A percentile compares a stretch with the other conserved stretches of the same genome.
Conservation (phyloP, 2,113 vertebrate genomes). For the Oncorhynchus keta region DNA sequence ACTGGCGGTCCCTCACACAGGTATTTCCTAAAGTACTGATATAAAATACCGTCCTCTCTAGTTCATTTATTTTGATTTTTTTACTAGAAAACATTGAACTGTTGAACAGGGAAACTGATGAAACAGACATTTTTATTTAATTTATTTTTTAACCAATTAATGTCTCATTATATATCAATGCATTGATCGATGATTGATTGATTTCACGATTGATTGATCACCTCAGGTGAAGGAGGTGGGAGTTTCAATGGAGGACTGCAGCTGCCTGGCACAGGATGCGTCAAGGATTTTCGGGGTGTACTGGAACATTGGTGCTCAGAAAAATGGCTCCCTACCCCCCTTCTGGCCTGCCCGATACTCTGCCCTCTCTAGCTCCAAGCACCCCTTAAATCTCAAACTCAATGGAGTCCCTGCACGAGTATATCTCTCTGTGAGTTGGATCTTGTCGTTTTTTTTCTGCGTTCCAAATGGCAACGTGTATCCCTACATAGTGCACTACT, state of each 20-base stretch:
- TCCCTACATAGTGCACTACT: too few species aligned
- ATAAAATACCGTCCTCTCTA: too few species aligned
- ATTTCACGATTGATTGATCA: not conserved
- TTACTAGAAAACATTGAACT: too few species aligned
- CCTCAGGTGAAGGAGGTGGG: conserved; percentile 80
- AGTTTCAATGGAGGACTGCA: conserved; percentile 73
- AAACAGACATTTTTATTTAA: too few species aligned
- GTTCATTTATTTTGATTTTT: too few species aligned
- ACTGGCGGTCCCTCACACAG: conserved; percentile 82
- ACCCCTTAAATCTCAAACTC: conserved; percentile 71
- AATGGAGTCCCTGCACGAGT: conserved; percentile 74
- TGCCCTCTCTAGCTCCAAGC: conserved; percentile 69
- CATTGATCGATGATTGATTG: not conserved
- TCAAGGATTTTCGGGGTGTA: conserved; percentile 73
- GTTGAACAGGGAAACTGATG: too few species aligned
- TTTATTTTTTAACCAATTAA: too few species aligned
- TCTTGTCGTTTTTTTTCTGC: too few species aligned
- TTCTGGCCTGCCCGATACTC: conserved; percentile 73
- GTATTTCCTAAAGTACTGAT: conserved; percentile 43
- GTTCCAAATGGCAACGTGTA: too few species aligned
- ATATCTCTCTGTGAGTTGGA: conserved; percentile 77
- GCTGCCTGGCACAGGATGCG: conserved; percentile 76
- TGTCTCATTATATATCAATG: too few species aligned
- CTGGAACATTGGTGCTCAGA: conserved; percentile 61
- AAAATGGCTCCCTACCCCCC: conserved; percentile 59